Percentiles rank a stretch among this genome's conserved stretches.
phyloP scores from a whole-genome alignment of 2,113 vertebrate species.

The Corydoras sp. region DNA sequence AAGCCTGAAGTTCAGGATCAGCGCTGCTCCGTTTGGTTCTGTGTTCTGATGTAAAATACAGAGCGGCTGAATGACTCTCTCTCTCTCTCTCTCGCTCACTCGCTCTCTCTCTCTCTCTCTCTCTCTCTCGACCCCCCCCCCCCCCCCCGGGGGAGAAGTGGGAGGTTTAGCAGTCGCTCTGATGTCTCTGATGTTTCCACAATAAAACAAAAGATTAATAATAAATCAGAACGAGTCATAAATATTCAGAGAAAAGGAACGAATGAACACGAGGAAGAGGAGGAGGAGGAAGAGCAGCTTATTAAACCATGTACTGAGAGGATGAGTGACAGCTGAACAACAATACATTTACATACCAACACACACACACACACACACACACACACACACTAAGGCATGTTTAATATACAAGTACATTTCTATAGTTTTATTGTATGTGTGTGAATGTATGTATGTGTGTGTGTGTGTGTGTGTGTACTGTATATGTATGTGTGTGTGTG shows the following conservation, averaged over 20 bases:
- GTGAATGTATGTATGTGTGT: neutral
- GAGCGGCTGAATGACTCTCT: too few species aligned
- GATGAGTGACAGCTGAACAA: constrained; percentile 50
- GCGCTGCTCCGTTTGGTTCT: too few species aligned
- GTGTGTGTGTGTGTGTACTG: neutral
- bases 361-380: constrained; percentile 51
- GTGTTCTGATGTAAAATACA: too few species aligned
- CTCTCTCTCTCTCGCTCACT: neutral
- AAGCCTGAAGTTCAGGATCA: too few species aligned
- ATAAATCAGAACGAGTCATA: constrained; percentile 16
- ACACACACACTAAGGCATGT: neutral
- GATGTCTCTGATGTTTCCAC: constrained; percentile 20
- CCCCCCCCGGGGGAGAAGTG: neutral
- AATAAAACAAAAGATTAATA: constrained; percentile 29
- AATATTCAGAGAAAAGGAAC: constrained; percentile 22
- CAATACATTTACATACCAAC: constrained; percentile 72
- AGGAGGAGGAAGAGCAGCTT: neutral
- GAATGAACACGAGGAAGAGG: neutral
- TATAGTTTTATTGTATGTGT: neutral
- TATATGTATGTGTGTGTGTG: constrained; percentile 12
- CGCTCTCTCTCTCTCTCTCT: neutral
- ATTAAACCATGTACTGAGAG: neutral
- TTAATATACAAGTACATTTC: neutral
- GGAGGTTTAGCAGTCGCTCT: neutral
- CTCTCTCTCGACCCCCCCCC: neutral